These are phyloP conservation scores for Drymodes brunneopygia DNA, from an alignment of 2,113 vertebrate genomes.

Conservation along the genomic window DNA sequence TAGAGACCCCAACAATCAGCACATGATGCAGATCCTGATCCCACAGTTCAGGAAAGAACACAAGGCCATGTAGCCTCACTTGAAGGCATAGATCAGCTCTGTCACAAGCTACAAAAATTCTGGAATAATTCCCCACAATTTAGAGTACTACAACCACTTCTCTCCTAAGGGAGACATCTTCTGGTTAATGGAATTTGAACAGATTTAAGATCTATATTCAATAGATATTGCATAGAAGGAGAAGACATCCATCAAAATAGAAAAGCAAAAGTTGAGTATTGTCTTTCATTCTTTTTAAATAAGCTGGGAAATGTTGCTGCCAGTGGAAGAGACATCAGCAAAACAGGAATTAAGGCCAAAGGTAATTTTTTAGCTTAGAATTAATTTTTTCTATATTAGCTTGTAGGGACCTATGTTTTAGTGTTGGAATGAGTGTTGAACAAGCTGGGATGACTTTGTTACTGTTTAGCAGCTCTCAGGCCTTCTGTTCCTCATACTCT, in stretches of 20 bases:
- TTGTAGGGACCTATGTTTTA: background rate
- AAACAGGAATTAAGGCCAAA: background rate
- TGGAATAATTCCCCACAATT: background rate
- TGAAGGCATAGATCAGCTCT: background rate
- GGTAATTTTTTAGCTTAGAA: background rate
- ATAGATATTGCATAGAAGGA: background rate
- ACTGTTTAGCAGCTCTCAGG: background rate
- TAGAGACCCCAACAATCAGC: fast-evolving
- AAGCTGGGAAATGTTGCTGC: background rate
- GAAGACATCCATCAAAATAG: background rate
- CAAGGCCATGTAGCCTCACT: fast-evolving
- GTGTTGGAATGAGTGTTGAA: background rate
- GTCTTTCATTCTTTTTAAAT: background rate
- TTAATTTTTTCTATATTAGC: background rate
- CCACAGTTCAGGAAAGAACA: background rate
- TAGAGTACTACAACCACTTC: background rate
- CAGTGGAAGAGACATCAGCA: background rate
- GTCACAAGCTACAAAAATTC: fast-evolving
- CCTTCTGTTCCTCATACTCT: background rate
- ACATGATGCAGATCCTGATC: background rate
- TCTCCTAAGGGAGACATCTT: background rate
- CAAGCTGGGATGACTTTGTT: background rate
- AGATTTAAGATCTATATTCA: background rate
- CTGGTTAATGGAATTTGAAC: background rate
- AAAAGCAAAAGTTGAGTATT: background rate